These are phyloP conservation scores for Daboia siamensis DNA, from an alignment of 2,113 vertebrate genomes.

Conservation along the genomic window DNA sequence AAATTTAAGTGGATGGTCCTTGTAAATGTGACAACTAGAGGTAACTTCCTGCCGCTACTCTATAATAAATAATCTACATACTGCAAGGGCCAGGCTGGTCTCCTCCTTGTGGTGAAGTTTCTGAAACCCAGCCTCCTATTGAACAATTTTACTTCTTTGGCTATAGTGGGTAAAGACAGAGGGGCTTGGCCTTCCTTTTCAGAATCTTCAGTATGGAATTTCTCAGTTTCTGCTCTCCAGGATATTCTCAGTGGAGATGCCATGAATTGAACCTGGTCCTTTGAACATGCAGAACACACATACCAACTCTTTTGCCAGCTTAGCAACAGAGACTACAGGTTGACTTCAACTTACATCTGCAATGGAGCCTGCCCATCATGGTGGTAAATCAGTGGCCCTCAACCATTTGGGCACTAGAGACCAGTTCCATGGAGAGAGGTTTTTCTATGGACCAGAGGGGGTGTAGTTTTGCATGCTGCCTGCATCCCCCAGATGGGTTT, in stretches of 20 bases:
- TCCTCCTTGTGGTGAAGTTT: neutral
- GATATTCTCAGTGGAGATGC: neutral
- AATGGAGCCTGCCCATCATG: neutral
- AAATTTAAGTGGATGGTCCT: too few species aligned
- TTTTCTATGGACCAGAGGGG: too few species aligned
- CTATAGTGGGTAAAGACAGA: too few species aligned
- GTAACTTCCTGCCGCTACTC: neutral
- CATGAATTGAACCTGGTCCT: neutral
- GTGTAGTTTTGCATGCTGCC: too few species aligned
- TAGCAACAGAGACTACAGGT: neutral
- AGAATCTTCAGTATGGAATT: neutral
- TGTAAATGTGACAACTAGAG: neutral
- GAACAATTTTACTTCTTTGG: neutral
- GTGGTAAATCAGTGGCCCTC: neutral
- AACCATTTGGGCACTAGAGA: too few species aligned
- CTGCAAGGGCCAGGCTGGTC: neutral
- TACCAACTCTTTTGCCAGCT: neutral
- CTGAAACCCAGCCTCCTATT: too few species aligned
- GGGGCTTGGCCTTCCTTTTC: neutral
- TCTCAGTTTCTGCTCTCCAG: neutral
- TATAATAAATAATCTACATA: neutral
- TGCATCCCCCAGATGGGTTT: too few species aligned
- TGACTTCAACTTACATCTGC: too few species aligned
- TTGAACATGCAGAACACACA: neutral
- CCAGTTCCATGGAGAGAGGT: too few species aligned